phyloP scores from a whole-genome alignment of 1,140 invertebrate species.

The Temnothorax nylanderi region DNA sequence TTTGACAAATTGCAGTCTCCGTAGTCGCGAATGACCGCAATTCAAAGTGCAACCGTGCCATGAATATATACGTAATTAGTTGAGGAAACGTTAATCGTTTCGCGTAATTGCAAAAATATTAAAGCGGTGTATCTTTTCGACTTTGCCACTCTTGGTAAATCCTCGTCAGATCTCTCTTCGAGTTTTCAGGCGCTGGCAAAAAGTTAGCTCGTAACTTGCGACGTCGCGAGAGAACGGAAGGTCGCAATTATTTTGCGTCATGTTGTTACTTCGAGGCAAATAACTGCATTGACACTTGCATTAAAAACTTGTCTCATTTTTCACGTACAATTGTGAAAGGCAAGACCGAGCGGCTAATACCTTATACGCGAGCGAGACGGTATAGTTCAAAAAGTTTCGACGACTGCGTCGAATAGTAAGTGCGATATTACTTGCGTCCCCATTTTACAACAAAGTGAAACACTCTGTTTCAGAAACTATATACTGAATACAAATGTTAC shows the following conservation, averaged over 20 bases:
- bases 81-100: neutral
- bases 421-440: constrained; percentile 49
- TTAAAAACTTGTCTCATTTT: constrained; percentile 20
- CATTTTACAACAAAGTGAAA: constrained; percentile 49
- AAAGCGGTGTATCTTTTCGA: neutral
- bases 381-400: constrained; percentile 53
- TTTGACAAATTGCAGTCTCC: constrained; percentile 66
- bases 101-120: neutral
- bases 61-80: neutral
- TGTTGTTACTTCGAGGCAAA: neutral
- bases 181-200: neutral
- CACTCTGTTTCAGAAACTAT: constrained; percentile 54
- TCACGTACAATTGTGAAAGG: neutral
- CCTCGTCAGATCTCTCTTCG: neutral
- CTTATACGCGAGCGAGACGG: constrained; percentile 15
- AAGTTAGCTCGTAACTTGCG: neutral
- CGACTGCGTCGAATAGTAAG: constrained; percentile 52
- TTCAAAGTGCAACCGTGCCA: neutral
- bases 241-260: neutral
- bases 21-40: neutral
- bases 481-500: constrained; percentile 53
- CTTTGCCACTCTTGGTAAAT: neutral
- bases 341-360: constrained; percentile 27
- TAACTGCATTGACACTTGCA: neutral
- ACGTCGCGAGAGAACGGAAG: neutral